Conservation (phyloP, 2,888 invertebrate genomes). For the Meta bourneti region DNA sequence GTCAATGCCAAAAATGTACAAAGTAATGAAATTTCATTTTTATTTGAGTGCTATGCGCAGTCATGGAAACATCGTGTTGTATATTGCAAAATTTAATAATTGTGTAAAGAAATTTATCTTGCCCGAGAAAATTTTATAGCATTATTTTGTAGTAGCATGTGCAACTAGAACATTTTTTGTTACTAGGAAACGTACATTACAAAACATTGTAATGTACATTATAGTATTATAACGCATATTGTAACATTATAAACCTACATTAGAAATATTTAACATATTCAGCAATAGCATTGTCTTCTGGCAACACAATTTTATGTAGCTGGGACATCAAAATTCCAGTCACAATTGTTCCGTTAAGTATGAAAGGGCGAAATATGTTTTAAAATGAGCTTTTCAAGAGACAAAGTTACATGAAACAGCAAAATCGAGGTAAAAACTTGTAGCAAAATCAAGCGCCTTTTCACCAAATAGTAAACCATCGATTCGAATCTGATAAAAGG, state of each 20-base stretch:
- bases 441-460: slow-evolving; percentile 6
- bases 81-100: no score
- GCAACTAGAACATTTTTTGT: no score
- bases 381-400: background rate
- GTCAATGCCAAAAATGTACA: no score
- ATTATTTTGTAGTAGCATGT: no score
- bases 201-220: no score
- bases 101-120: no score
- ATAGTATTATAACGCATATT: no score
- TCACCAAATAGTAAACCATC: slow-evolving; percentile 5
- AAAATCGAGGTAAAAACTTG: background rate
- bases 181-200: no score
- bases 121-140: no score
- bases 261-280: background rate
- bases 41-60: no score
- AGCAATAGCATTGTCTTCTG: background rate
- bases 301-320: background rate
- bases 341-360: background rate
- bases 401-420: background rate
- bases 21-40: no score
- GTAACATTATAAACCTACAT: background rate
- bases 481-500: slow-evolving; percentile 33
- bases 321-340: background rate
- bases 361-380: background rate
- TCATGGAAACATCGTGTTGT: no score